These are phyloP conservation scores for Agonum fuliginosum DNA, from an alignment of 2,888 invertebrate species.

Conservation along the genomic window DNA sequence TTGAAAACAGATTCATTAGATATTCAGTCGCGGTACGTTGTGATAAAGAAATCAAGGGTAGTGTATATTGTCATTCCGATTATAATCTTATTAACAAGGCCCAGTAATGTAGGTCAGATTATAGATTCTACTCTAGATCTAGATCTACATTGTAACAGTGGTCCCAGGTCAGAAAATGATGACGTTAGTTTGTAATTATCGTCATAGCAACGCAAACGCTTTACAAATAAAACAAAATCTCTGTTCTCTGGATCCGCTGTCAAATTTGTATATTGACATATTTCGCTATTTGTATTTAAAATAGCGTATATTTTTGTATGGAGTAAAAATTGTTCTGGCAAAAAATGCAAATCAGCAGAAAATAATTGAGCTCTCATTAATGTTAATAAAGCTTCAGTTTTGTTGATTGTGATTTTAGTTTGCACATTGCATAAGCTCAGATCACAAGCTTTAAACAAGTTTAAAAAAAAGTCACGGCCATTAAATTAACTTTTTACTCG, in stretches of 20 bases:
- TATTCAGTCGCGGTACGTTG: background rate
- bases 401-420: background rate
- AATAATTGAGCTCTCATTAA: conserved; percentile 27
- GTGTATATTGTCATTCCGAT: background rate
- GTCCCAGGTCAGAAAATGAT: conserved; percentile 20
- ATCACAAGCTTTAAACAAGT: background rate
- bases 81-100: background rate
- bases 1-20: background rate
- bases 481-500: background rate
- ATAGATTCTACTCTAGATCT: background rate
- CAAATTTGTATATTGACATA: conserved; percentile 25
- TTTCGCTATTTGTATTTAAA: conserved; percentile 12
- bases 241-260: background rate
- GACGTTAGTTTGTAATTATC: conserved; percentile 10
- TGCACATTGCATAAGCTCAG: background rate
- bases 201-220: conserved; percentile 5
- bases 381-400: conserved; percentile 9
- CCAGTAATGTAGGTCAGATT: background rate
- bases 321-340: background rate
- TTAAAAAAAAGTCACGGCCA: background rate
- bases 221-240: conserved; percentile 28
- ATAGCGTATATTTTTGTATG: background rate
- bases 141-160: background rate
- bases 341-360: conserved; percentile 22
- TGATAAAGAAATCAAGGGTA: background rate